phyloP scores from a whole-genome alignment of 2,797 vertebrate species.

The Peromyscus aztecus region DNA sequence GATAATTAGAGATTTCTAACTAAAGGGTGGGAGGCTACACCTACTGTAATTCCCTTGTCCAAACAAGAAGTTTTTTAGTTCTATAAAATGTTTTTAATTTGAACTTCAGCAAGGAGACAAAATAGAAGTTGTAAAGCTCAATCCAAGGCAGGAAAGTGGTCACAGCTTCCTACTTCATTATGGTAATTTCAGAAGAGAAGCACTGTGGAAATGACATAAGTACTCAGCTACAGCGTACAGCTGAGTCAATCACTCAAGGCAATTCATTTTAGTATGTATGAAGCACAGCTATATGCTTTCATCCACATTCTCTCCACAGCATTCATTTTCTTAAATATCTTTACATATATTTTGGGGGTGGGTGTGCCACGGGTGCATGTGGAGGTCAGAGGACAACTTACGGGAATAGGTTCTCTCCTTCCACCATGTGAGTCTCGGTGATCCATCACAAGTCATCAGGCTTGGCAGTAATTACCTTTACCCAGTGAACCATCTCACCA shows the following conservation, averaged over 20 bases:
- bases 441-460: not conserved
- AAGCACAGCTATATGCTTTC: not conserved
- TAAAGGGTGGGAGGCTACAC: not conserved
- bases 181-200: not conserved
- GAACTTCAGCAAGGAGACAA: slow-evolving; percentile 9
- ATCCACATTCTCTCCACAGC: not conserved
- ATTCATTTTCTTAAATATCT: not conserved
- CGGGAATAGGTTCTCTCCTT: not conserved
- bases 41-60: not conserved
- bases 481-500: not conserved
- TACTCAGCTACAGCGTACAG: not conserved
- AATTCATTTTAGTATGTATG: not conserved
- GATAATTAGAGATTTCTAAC: slow-evolving; percentile 23
- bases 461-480: not conserved
- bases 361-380: not conserved
- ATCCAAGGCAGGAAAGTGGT: not conserved
- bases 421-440: not conserved
- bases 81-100: not conserved
- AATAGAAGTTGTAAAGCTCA: slow-evolving; percentile 9
- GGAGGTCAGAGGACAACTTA: not conserved
- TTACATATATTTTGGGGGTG: not conserved
- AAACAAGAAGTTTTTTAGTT: slow-evolving; percentile 26
- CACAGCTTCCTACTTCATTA: not conserved
- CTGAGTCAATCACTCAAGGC: not conserved
- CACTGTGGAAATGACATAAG: not conserved